phyloP scores from a whole-genome alignment of 1,140 invertebrate species.

The Agrypnia vestita region DNA sequence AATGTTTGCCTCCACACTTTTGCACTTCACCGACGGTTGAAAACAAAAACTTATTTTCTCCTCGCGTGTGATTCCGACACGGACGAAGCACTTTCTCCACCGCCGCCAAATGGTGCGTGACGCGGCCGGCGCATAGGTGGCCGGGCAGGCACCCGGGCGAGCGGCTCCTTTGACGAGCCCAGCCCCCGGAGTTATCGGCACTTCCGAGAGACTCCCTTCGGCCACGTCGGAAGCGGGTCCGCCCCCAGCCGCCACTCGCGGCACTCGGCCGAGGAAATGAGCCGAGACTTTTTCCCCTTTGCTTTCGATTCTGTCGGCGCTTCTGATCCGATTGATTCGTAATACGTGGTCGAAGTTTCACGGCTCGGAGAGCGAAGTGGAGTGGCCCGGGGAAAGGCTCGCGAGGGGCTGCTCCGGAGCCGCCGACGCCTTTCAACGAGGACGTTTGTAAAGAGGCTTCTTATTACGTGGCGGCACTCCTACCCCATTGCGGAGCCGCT shows the following conservation, averaged over 20 bases:
- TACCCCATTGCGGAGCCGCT: neutral
- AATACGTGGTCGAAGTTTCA: neutral
- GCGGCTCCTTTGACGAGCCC: slow-evolving; percentile 22
- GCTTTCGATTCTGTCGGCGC: too few relatives aligned
- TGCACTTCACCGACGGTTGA: neutral
- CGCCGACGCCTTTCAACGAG: slow-evolving; percentile 21
- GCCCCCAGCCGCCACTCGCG: neutral
- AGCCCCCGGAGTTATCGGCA: slow-evolving; percentile 9
- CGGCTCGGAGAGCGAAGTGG: slow-evolving; percentile 5
- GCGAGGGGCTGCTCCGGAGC: slow-evolving; percentile 4
- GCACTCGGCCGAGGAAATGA: neutral
- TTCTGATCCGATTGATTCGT: neutral
- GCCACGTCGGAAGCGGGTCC: neutral
- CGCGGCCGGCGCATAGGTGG: neutral
- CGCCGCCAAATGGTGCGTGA: slow-evolving; percentile 29
- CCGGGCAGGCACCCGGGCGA: neutral
- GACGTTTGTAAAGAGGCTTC: slow-evolving; percentile 21
- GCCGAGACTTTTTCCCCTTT: neutral
- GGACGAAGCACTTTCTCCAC: neutral
- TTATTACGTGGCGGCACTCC: slow-evolving; percentile 22
- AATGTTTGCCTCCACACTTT: neutral
- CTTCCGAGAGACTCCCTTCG: neutral
- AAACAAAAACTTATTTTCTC: too few relatives aligned
- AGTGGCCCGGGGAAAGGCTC: slow-evolving; percentile 12
- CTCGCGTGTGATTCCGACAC: neutral